Evolutionary conservation across 2,113 vertebrate species (phyloP), one percentile per base, ranked within the genome.

Genomic region (Gnathonemus echidnorhynchus): DNA sequence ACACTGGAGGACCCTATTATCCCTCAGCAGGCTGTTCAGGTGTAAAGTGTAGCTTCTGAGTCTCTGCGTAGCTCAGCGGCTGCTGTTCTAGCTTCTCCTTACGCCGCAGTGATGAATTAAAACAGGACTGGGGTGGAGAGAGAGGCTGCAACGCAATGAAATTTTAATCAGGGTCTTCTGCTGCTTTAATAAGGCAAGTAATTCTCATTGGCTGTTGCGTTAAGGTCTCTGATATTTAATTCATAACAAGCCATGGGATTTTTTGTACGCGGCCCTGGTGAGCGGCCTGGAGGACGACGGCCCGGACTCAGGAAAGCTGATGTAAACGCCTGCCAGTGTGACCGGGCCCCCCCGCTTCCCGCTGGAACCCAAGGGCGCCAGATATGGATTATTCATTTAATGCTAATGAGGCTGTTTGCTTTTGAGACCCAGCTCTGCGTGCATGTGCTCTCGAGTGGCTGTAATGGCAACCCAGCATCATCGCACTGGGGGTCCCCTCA

Each of bases 171-270:
- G 96, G 94, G 95, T 97, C 96, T 97, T 97, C 96, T 97, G 96
- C 96, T 97, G 96, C 96, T 97, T 97, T 97, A 97, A 97, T 97
- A 97, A 97, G 96, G 95, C 96, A 97, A 97, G 97, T 97, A 97
- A 97, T 97, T 97, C 96, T 97, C 97, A 97, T 97, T 97, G 97
- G 96, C 95, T 95, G 95, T 95, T 95, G 94, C 93, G 95, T 96
- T 97, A 96, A 46, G 96, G 95, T 95, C 97, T 97, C 96, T 97
- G 96, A 97, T 97, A 97, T 97, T 97, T 97, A 97, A 97, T 97
- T 97, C 96, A 97, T 97, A 97, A 97, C 96, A 97, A 97, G 96
- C 95, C 95, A 96, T 95, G 96, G 96, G 95, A 96, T 97, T 96
- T 96, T 97, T 97, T 95, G 95, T 96, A 95, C 95, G 95, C 95